Percentiles rank a stretch among this genome's conserved stretches.
Evolutionary conservation across 2,888 invertebrate species (phyloP).

Genomic region (Schizotus pectinicornis): DNA sequence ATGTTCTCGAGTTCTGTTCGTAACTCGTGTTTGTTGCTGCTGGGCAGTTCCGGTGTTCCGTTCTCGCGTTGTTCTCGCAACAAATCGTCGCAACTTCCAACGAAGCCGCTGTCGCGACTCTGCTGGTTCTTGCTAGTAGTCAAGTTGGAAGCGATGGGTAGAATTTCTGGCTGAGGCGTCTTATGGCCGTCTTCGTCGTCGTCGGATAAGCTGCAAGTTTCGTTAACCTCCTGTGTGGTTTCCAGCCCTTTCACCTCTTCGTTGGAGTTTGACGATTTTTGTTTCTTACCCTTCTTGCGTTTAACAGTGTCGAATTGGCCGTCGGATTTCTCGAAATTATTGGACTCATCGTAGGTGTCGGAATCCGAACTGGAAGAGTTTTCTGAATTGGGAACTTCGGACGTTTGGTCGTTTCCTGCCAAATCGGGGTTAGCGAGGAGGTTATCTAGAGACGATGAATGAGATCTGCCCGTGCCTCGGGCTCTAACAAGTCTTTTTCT

Average conservation of each 20-base stretch:
- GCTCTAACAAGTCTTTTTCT: constrained; percentile 82
- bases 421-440: constrained; percentile 69
- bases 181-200: constrained; percentile 72
- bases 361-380: constrained; percentile 74
- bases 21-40: constrained; percentile 46
- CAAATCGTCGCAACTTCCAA: constrained; percentile 87
- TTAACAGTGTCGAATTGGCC: constrained; percentile 83
- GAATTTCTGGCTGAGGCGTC: constrained; percentile 71
- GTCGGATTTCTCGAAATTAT: constrained; percentile 73
- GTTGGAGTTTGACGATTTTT: constrained; percentile 61
- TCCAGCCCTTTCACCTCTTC: constrained; percentile 72
- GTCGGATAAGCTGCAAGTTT: constrained; percentile 64
- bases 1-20: constrained; percentile 65
- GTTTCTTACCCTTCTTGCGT: constrained; percentile 81
- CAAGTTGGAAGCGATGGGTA: constrained; percentile 63
- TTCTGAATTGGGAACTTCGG: constrained; percentile 60
- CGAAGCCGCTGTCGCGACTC: constrained; percentile 86
- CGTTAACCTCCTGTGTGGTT: constrained; percentile 66
- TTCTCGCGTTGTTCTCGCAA: constrained; percentile 69
- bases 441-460: constrained; percentile 83
- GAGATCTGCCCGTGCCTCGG: constrained; percentile 81
- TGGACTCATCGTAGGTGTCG: constrained; percentile 71
- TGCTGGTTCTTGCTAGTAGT: constrained; percentile 77
- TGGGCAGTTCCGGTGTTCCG: constrained; percentile 46
- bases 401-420: constrained; percentile 51